Evolutionary conservation across 2,113 vertebrate genomes (phyloP), one percentile per base, ranked within the genome.

Genomic region (Phrynocephalus versicolor): DNA sequence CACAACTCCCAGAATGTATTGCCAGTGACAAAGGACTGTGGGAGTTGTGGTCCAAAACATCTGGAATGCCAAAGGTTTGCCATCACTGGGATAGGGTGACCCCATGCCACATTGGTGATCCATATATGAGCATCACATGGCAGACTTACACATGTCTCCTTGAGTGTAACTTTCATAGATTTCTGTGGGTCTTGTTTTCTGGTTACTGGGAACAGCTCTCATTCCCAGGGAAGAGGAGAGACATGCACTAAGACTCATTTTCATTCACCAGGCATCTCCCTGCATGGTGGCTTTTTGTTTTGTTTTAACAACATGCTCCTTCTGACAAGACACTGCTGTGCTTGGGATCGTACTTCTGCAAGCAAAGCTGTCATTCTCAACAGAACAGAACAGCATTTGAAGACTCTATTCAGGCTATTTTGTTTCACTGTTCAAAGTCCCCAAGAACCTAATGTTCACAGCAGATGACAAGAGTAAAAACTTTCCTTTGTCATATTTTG

Each of bases 381-480:
- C 45, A 69, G 64, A 89, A 88, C 7, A 87, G 13, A 13, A 23
- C 71, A 70, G 72, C 83, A 39, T 58, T 45, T 74, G 8, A 65
- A 69, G 2, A 35, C 86, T 76, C 18, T 87, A 84, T 18, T 73
- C 64, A 87, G 77, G 33, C 6, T 74, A 72, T 75, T 83, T 13
- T 55, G 55, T 82, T 87, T 35, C 13, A 35, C 45, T 75, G 90
- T 90, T 87, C 35, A 85, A 89, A 74, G 25, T 35, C 67, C 71
- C 89, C 41, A 85, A 87, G 81, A 78, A 70, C 51, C 79, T 83
- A 88, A 37, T 3, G 35, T 81, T 90, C 80, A 89, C 90, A 88
- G 67, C 85, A 79, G 82, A 91, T 71, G 87, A 76, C 89, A 55
- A 87, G 39, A 45, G 30, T 58, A 82, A 85, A n/a, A 60, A 58